Evolutionary conservation across 2,113 vertebrate genomes (phyloP).

Genomic region (Capricornis sumatraensis): DNA sequence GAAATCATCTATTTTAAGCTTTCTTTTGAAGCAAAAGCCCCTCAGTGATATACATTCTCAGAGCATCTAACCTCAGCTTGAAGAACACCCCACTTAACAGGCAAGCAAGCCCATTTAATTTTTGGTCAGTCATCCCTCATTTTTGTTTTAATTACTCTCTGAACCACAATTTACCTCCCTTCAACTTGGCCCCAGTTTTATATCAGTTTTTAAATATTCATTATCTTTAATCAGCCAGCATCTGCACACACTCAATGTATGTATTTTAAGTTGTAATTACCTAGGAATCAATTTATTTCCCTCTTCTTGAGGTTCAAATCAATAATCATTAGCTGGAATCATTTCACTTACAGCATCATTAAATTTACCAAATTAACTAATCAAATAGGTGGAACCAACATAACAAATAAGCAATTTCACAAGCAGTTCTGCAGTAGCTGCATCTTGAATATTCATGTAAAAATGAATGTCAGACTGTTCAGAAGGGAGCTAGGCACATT

Average conservation of each 20-base stretch:
- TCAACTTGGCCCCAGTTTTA: constrained; percentile 11
- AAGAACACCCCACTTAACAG: not conserved
- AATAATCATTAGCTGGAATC: constrained; percentile 71
- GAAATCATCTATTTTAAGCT: not conserved
- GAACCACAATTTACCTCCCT: not conserved
- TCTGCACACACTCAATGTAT: constrained; percentile 39
- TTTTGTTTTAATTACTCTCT: constrained; percentile 41
- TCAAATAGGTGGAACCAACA: constrained; percentile 67
- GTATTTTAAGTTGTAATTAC: constrained; percentile 60
- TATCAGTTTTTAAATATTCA: constrained; percentile 33
- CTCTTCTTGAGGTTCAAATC: constrained; percentile 53
- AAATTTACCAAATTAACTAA: constrained; percentile 72
- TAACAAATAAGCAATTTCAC: constrained; percentile 60
- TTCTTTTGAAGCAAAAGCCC: not conserved
- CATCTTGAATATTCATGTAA: not conserved
- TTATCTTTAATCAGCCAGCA: constrained; percentile 58
- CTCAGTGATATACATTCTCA: not conserved
- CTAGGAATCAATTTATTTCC: constrained; percentile 57
- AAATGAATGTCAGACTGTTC: not conserved
- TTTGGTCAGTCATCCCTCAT: not conserved
- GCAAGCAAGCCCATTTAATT: not conserved
- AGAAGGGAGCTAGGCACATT: not conserved
- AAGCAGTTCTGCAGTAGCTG: constrained; percentile 32
- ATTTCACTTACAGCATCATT: constrained; percentile 74
- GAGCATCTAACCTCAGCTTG: not conserved